These are phyloP conservation scores for Sciaenops ocellatus DNA, from an alignment of 2,797 vertebrate species.

Conservation along the genomic window DNA sequence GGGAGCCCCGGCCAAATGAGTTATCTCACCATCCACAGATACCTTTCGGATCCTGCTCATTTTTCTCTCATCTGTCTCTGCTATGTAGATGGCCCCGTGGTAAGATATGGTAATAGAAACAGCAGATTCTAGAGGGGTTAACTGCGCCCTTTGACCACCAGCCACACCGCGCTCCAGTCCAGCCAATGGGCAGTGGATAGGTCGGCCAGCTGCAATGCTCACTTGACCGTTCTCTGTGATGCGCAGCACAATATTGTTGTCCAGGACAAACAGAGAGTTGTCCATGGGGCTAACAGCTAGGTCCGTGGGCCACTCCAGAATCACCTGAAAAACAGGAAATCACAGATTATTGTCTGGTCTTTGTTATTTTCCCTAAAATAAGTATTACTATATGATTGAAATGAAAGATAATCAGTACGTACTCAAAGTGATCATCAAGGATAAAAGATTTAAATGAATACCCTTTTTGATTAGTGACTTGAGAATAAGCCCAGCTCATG, in stretches of 20 bases:
- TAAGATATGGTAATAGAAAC: slow-evolving; percentile 95
- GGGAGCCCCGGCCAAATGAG: slow-evolving; percentile 92
- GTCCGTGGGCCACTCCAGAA: slow-evolving; percentile 98
- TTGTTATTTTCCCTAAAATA: too few relatives aligned
- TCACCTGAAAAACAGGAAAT: slow-evolving; percentile 86
- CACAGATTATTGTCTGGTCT: not conserved
- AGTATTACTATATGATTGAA: not conserved
- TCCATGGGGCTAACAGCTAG: slow-evolving; percentile 97
- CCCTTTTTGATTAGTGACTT: not conserved
- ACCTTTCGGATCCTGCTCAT: slow-evolving; percentile 96
- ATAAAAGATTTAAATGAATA: not conserved
- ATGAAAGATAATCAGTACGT: not conserved
- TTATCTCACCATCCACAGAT: slow-evolving; percentile 96
- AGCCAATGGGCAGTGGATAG: slow-evolving; percentile 94
- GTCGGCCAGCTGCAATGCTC: slow-evolving; percentile 94
- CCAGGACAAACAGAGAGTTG: slow-evolving; percentile 96
- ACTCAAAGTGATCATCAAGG: not conserved
- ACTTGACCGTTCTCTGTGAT: slow-evolving; percentile 97
- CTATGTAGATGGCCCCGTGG: slow-evolving; percentile 93
- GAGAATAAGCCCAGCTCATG: not conserved
- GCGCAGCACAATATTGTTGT: slow-evolving; percentile 96
- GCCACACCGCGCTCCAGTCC: slow-evolving; percentile 87
- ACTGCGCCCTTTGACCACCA: slow-evolving; percentile 89
- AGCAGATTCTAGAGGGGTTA: slow-evolving; percentile 94
- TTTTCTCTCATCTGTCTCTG: slow-evolving; percentile 96